Evolutionary conservation across 2,888 invertebrate genomes (phyloP).

Genomic region (Coelopa pilipes): DNA sequence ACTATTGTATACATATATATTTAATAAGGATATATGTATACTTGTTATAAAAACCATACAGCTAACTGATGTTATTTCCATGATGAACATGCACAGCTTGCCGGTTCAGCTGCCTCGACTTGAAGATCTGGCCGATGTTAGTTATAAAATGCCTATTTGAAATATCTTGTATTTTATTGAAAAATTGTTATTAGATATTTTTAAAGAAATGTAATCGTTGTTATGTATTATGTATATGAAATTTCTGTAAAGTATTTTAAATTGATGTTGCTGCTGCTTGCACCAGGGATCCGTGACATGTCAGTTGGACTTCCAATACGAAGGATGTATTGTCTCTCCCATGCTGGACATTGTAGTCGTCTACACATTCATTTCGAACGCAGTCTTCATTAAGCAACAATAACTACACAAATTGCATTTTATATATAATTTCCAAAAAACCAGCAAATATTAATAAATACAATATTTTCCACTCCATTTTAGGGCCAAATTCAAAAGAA

Average conservation of each 20-base stretch:
- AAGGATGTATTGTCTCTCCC: not conserved
- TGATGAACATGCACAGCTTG: constrained; percentile 7
- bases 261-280: not conserved
- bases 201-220: not conserved
- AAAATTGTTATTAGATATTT: constrained; percentile 15
- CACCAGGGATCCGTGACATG: not conserved
- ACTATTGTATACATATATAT: constrained; percentile 31
- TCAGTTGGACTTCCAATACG: not conserved
- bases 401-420: constrained; percentile 36
- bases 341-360: constrained; percentile 1
- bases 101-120: not conserved
- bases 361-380: constrained; percentile 10
- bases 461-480: constrained; percentile 12
- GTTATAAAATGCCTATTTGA: constrained; percentile 14
- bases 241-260: not conserved
- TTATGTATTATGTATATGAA: not conserved
- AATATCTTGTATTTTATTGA: constrained; percentile 22
- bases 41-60: constrained; percentile 24
- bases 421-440: constrained; percentile 33
- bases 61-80: constrained; percentile 13
- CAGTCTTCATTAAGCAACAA: constrained; percentile 24
- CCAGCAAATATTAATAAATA: constrained; percentile 36
- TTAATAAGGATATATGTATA: constrained; percentile 29
- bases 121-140: constrained; percentile 32
- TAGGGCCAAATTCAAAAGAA: constrained; percentile 67